Conservation (phyloP, 1,140 invertebrate species). For the Diabrotica undecimpunctata region DNA sequence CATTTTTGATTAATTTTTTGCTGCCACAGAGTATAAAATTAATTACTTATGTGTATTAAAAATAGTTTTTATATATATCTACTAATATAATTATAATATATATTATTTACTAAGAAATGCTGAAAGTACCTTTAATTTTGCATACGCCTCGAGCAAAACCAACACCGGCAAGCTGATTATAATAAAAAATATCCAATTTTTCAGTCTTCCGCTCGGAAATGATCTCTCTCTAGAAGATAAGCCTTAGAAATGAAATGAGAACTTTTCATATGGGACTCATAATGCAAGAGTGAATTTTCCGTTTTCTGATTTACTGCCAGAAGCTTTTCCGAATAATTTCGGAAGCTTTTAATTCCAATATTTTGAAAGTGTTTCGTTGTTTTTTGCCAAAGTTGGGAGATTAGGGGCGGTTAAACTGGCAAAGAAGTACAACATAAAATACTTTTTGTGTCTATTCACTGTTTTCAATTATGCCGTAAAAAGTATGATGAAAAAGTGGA, state of each 20-base stretch:
- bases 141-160: no score
- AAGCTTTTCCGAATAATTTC: conserved; percentile 2
- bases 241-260: background rate
- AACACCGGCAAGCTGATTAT: no score
- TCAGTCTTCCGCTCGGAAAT: background rate
- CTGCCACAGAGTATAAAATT: no score
- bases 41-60: no score
- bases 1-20: no score
- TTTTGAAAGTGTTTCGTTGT: background rate
- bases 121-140: no score
- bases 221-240: background rate
- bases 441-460: conserved; percentile 2
- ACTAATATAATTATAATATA: no score
- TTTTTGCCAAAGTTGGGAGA: background rate
- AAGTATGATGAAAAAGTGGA: conserved; percentile 1
- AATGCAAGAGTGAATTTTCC: conserved; percentile 2
- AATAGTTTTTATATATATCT: no score
- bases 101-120: no score
- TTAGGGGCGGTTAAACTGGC: background rate
- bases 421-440: conserved; percentile 3
- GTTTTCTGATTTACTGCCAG: background rate
- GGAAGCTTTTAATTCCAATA: background rate
- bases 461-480: conserved; percentile 9
- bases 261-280: conserved; percentile 2
- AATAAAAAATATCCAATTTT: background rate